These are phyloP conservation scores for Tachysurus fulvidraco DNA, from an alignment of 2,113 vertebrate genomes.

Conservation along the genomic window DNA sequence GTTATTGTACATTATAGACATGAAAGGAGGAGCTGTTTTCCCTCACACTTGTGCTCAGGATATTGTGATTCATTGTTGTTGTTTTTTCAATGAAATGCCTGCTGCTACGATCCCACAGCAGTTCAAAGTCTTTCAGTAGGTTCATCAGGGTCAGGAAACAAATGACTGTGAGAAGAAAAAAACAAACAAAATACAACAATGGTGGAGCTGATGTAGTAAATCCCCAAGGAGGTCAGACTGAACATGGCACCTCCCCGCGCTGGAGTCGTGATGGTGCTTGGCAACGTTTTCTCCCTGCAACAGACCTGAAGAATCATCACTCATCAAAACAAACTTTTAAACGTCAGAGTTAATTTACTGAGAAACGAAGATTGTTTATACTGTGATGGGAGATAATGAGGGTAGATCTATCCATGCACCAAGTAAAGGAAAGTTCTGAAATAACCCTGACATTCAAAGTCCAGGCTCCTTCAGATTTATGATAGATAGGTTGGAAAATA, in stretches of 20 bases:
- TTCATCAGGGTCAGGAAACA: constrained; percentile 3
- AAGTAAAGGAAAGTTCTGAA: background rate
- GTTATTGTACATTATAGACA: constrained; percentile 1
- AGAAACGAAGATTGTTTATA: background rate
- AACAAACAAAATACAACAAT: background rate
- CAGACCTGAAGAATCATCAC: constrained; percentile 8
- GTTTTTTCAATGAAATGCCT: background rate
- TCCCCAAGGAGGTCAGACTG: constrained; percentile 30
- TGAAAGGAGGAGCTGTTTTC: background rate
- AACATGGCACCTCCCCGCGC: constrained; percentile 22
- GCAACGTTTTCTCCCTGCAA: constrained; percentile 36
- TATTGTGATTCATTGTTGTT: background rate
- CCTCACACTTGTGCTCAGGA: background rate
- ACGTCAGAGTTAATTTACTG: background rate
- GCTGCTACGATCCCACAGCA: background rate
- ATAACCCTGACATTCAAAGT: background rate
- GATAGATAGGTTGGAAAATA: background rate
- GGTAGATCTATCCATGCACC: background rate
- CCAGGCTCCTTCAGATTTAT: background rate
- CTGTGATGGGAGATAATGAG: background rate
- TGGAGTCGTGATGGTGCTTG: constrained; percentile 3
- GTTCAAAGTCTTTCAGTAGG: background rate
- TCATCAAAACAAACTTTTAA: background rate
- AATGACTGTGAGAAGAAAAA: constrained; percentile 20
- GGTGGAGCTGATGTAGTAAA: constrained; percentile 17